Base-by-base conservation (phyloP, 2,888 invertebrate species). In the Drosophila peninsularis region DNA sequence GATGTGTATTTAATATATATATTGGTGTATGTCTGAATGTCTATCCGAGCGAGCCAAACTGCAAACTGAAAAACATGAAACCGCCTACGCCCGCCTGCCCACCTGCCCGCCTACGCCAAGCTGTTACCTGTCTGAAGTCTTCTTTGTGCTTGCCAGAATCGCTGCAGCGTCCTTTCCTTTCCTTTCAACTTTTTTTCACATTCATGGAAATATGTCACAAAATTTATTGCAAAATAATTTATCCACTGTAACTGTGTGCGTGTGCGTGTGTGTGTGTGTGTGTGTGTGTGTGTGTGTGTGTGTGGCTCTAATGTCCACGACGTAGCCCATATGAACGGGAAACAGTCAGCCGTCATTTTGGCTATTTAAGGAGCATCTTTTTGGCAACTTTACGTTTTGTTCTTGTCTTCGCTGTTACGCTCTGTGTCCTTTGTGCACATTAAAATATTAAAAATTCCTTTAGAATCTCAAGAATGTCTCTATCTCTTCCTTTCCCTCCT, bases 391-490 rank as follows among this genome's bases (percentile, higher is more conserved):
- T 64, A 57, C 60, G 63, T 60, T 65, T 62, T 62, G 58, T 63
- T 67, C 49, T 65, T 56, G 49, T 34, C 52, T 39, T 24, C 34
- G 61, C 53, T 68, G 70, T 66, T 47, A 66, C 63, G 69, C 66
- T 67, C 53, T 41, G 39, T 63, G 50, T 56, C 56, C 49, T 65
- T 55, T 60, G 58, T 75, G 62, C 72, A 81, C 88, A 81, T 78
- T 82, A 87, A 86, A 85, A 80, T 89, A 90, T 90, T 90, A 82
- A 84, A 90, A 90, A 90, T 88, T 90, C 88, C 78, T 82, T 88
- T 62, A 79, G 84, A 83, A 67, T 77, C 54, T 66, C 32, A 55
- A 73, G 72, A 72, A 75, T 71, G 64, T 7, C n/a, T 21, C 42
- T 42, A 0, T 21, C 39, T 55, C 42, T 63, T 14, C 7, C 21